phyloP scores from a whole-genome alignment of 2,797 vertebrate genomes.

The Gouania willdenowi region DNA sequence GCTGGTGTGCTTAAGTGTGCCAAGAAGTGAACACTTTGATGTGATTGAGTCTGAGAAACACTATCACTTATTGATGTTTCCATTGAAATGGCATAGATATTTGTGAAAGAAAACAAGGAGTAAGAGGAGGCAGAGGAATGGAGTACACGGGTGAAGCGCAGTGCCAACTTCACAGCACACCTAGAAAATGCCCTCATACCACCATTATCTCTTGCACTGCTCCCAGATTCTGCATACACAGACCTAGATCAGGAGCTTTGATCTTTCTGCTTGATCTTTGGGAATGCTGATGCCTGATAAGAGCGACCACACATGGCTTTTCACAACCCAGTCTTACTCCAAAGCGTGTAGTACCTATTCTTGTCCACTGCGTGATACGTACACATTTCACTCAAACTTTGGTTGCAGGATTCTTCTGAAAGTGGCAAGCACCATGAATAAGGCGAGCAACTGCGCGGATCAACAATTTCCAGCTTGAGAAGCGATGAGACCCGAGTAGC shows the following conservation, averaged over 20 bases:
- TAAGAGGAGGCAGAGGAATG: constrained; percentile 34
- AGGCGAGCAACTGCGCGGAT: no score
- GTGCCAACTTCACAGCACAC: constrained; percentile 33
- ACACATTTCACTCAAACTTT: no score
- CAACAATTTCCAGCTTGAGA: no score
- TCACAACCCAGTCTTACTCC: no score
- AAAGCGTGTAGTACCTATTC: no score
- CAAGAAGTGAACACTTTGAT: constrained; percentile 78
- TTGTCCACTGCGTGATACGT: no score
- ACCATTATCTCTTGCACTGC: constrained; percentile 8
- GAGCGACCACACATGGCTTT: neutral
- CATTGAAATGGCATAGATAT: constrained; percentile 74
- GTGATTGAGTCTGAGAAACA: constrained; percentile 79
- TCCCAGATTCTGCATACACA: constrained; percentile 9
- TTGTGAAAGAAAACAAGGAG: constrained; percentile 53
- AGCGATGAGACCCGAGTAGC: no score
- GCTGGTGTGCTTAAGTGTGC: constrained; percentile 62
- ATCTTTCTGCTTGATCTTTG: constrained; percentile 8
- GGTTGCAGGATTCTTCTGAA: no score
- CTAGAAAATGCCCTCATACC: constrained; percentile 25
- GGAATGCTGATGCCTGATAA: neutral
- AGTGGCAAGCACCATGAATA: no score
- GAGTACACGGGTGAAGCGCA: constrained; percentile 19
- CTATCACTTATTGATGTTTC: constrained; percentile 86
- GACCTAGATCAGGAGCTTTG: constrained; percentile 4